These are phyloP conservation scores for Oncorhynchus mykiss DNA, from an alignment of 2,113 vertebrate genomes.

Conservation along the genomic window DNA sequence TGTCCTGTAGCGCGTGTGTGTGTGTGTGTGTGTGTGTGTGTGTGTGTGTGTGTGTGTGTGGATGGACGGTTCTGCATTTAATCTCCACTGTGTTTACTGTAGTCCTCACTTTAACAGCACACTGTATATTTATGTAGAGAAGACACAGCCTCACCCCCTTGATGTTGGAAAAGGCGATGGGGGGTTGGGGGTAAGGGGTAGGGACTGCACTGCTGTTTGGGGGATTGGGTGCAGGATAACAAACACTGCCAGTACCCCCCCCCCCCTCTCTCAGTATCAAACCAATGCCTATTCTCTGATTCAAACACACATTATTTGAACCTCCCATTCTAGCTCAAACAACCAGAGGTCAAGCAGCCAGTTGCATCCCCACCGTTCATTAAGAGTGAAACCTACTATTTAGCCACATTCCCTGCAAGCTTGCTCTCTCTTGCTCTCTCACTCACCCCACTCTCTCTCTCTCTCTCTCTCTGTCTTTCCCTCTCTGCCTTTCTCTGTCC, in stretches of 20 bases:
- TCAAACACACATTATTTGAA: not conserved
- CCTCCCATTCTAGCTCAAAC: conserved; percentile 11
- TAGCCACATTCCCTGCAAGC: conserved; percentile 75
- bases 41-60: not conserved
- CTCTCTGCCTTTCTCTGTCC: conserved; percentile 45
- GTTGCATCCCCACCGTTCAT: conserved; percentile 69
- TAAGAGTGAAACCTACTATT: conserved; percentile 65
- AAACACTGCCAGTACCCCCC: conserved; percentile 29
- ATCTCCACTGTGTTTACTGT: conserved; percentile 60
- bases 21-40: too few relatives aligned
- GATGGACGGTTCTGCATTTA: conserved; percentile 31
- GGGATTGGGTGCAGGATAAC: conserved; percentile 33
- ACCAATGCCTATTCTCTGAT: conserved; percentile 13
- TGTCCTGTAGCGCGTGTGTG: conserved; percentile 28
- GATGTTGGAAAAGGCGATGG: conserved; percentile 50
- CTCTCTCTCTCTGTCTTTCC: conserved; percentile 20
- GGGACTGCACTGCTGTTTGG: conserved; percentile 31
- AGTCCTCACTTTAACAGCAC: conserved; percentile 57
- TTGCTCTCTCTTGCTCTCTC: conserved; percentile 28
- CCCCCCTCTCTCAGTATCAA: conserved; percentile 3
- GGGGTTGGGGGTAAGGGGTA: conserved; percentile 33
- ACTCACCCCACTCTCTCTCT: not conserved
- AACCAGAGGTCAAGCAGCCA: conserved; percentile 11
- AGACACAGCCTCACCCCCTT: conserved; percentile 48
- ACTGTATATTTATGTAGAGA: conserved; percentile 62